These are phyloP conservation scores for Pseudanteris insignis DNA, from an alignment of 2,888 invertebrate species.

Conservation along the genomic window DNA sequence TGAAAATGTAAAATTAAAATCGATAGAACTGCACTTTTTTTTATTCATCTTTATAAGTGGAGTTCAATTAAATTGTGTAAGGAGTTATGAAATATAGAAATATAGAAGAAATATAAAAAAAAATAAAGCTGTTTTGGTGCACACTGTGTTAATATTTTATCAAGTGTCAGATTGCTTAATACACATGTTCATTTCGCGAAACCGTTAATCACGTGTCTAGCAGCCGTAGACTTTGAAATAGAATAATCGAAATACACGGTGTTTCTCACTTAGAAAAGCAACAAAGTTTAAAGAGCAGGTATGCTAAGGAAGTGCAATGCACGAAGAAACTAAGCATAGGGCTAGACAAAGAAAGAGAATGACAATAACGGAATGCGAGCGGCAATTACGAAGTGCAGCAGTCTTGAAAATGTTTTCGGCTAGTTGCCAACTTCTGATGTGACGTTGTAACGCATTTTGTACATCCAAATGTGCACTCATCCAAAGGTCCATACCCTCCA, in stretches of 20 bases:
- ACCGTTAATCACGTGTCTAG: conserved; percentile 31
- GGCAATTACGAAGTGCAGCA: conserved; percentile 58
- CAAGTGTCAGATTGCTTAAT: conserved; percentile 24
- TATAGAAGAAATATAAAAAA: not conserved
- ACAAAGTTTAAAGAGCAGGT: conserved; percentile 14
- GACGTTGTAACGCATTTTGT: conserved; percentile 54
- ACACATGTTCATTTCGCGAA: conserved; percentile 37
- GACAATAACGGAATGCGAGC: conserved; percentile 51
- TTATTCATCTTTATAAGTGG: no score
- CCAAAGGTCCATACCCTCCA: conserved; percentile 47
- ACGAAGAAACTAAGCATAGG: conserved; percentile 32
- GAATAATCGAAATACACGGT: conserved; percentile 16
- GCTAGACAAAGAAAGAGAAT: conserved; percentile 37
- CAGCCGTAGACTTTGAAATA: conserved; percentile 24
- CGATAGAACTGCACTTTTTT: no score
- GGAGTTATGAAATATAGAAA: no score
- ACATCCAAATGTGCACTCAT: conserved; percentile 40
- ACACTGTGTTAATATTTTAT: conserved; percentile 2
- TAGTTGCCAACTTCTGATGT: conserved; percentile 58
- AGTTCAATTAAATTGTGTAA: no score
- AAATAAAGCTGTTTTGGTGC: not conserved
- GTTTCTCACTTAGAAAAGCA: conserved; percentile 15
- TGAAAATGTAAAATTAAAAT: no score
- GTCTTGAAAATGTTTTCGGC: conserved; percentile 58
- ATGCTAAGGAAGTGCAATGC: conserved; percentile 34